Conservation (phyloP, 1,140 invertebrate species). For the Ganaspis sp. region DNA sequence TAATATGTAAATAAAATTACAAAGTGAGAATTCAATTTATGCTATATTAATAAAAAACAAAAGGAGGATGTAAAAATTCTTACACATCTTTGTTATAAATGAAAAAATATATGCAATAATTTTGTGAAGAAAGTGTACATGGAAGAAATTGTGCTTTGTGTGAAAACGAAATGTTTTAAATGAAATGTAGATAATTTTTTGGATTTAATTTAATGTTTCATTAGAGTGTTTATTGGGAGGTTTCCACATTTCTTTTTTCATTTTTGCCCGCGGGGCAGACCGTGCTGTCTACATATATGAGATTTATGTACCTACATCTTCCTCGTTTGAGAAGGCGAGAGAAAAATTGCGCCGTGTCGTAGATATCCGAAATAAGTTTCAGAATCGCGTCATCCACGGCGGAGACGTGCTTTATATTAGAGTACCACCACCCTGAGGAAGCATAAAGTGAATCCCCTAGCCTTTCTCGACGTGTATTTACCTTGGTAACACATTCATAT, state of each 20-base stretch:
- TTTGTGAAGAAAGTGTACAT: too few relatives aligned
- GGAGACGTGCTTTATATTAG: slow-evolving; percentile 25
- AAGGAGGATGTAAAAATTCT: too few relatives aligned
- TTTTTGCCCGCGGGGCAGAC: neutral
- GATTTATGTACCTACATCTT: slow-evolving; percentile 13
- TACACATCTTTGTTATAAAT: too few relatives aligned
- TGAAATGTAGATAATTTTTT: neutral
- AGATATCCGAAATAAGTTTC: slow-evolving; percentile 24
- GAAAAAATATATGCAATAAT: too few relatives aligned
- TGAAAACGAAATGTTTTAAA: too few relatives aligned
- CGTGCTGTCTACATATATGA: neutral
- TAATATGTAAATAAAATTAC: too few relatives aligned
- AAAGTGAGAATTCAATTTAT: too few relatives aligned
- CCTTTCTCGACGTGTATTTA: neutral
- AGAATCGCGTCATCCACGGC: slow-evolving; percentile 18
- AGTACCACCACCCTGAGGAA: slow-evolving; percentile 4
- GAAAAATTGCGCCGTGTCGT: slow-evolving; percentile 21
- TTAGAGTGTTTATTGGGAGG: neutral
- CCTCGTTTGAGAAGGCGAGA: neutral
- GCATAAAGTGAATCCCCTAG: slow-evolving; percentile 24
- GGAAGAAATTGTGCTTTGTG: too few relatives aligned
- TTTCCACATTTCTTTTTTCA: neutral
- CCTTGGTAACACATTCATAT: neutral
- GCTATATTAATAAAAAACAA: too few relatives aligned
- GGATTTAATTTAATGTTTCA: neutral